A percentile compares a stretch with the other conserved stretches of the same genome.
Evolutionary conservation across 2,888 invertebrate species (phyloP).

Genomic region (Cephus sareptanus): DNA sequence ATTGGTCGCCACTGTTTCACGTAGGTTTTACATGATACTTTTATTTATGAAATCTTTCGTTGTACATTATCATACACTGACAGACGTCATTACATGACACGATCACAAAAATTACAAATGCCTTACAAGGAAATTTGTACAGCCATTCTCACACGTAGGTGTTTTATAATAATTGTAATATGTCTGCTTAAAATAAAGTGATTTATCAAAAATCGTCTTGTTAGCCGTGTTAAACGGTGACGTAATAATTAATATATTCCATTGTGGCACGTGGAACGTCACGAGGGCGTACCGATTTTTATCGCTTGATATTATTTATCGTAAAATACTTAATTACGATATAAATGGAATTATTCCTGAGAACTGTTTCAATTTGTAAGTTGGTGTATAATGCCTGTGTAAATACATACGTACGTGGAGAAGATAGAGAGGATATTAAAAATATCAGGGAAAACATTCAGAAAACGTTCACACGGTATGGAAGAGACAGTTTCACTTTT

Average conservation of each 20-base stretch:
- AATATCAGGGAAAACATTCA: neutral
- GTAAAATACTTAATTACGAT: neutral
- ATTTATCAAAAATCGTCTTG: neutral
- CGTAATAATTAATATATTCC: neutral
- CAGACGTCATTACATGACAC: neutral
- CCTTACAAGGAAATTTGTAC: conserved; percentile 27
- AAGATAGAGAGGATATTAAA: neutral
- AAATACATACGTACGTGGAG: neutral
- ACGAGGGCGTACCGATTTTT: neutral
- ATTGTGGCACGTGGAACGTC: neutral
- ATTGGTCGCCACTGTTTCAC: neutral
- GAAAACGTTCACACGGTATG: neutral
- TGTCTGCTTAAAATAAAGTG: neutral
- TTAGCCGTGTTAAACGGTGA: neutral
- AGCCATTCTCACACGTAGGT: conserved; percentile 12
- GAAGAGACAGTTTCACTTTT: neutral
- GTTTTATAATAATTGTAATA: neutral
- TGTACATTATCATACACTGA: neutral
- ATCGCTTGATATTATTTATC: neutral
- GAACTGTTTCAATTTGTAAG: neutral
- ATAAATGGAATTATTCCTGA: neutral
- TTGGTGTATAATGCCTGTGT: neutral
- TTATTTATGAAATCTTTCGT: neutral
- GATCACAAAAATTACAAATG: conserved; percentile 26
- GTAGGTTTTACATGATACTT: neutral